Conservation (phyloP, 2,888 invertebrate species). For the Drosophila nigricruria region DNA sequence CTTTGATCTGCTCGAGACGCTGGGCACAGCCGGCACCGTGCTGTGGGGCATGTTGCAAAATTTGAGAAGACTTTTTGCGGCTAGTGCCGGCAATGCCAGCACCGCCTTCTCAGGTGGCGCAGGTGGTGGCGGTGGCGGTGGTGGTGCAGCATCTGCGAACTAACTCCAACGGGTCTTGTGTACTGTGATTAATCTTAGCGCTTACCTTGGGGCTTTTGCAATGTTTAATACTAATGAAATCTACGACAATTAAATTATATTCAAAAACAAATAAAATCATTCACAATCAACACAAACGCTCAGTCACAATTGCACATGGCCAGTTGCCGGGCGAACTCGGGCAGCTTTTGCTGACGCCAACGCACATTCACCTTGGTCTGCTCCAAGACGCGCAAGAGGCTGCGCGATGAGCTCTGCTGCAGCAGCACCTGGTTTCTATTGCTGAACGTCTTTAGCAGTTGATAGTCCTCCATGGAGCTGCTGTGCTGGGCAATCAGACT, state of each 20-base stretch:
- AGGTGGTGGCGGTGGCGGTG: slow-evolving; percentile 35
- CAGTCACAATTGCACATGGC: slow-evolving; percentile 18
- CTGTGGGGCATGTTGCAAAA: slow-evolving; percentile 80
- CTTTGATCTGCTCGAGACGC: slow-evolving; percentile 79
- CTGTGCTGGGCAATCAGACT: slow-evolving; percentile 85
- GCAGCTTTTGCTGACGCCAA: slow-evolving; percentile 88
- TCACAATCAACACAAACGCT: slow-evolving; percentile 8
- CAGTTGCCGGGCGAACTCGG: slow-evolving; percentile 17
- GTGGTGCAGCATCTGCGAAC: slow-evolving; percentile 6
- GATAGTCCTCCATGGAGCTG: slow-evolving; percentile 84
- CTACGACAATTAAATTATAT: slow-evolving; percentile 25
- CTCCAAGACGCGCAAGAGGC: slow-evolving; percentile 90
- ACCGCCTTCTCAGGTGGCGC: slow-evolving; percentile 75
- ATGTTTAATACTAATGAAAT: slow-evolving; percentile 42
- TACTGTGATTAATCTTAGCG: slow-evolving; percentile 71
- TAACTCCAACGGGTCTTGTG: slow-evolving; percentile 37
- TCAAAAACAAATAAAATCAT: slow-evolving; percentile 3
- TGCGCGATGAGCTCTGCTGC: slow-evolving; percentile 88
- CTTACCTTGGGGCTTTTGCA: slow-evolving; percentile 24
- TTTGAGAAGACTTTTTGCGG: slow-evolving; percentile 80
- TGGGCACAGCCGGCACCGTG: slow-evolving; percentile 78
- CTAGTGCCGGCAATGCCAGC: slow-evolving; percentile 81
- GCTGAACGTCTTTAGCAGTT: slow-evolving; percentile 86
- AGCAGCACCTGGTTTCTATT: slow-evolving; percentile 86
- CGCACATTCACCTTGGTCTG: slow-evolving; percentile 89